Base-by-base conservation (phyloP, 2,797 vertebrate genomes). In the Molothrus aeneus region DNA sequence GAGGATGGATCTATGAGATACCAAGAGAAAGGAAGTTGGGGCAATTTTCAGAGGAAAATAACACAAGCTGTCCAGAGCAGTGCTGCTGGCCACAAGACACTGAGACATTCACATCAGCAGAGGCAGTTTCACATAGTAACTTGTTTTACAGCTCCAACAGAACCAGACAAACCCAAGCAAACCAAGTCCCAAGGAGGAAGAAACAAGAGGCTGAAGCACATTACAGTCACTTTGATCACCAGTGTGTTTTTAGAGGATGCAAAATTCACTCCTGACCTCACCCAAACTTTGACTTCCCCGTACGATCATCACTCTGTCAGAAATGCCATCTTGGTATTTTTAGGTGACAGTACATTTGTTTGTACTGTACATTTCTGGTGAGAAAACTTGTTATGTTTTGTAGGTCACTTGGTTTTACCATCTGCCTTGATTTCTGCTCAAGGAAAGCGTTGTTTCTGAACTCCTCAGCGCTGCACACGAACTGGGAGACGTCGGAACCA, bases 391-490 rank as follows among this genome's bases (percentile, higher is more conserved):
- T 42, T 78, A 11, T 21, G 28, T 66, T 92, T 94, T 80, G 86
- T 86, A 95, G 90, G 95, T 93, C 94, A 88, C 73, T 90, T 11
- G 38, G 38, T 91, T 95, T 88, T 80, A 90, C 90, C 92, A 95
- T 92, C 92, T 95, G 95, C 89, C 94, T 92, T 45, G 54, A 94
- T 95, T 94, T 72, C 50, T 54, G 63, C 88, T 81, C 17, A 51
- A 57, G 56, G 11, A 4, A 92, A 57, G 51, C 1, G 40, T 16
- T 56, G 65, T 29, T 88, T 63, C 69, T 73, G 77, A 92, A 84
- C 81, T 17, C 71, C 75, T 45, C 22, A 0, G 21, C 22, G 59
- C 47, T 3, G 2, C 7, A 57, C 24, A 34, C 14, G 1, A 65
- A 8, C 2, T 10, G 47, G 42, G 61, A 68, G 80, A 77, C 2